Base-by-base conservation (phyloP, 2,888 invertebrate genomes). In the Leptothorax acervorum region DNA sequence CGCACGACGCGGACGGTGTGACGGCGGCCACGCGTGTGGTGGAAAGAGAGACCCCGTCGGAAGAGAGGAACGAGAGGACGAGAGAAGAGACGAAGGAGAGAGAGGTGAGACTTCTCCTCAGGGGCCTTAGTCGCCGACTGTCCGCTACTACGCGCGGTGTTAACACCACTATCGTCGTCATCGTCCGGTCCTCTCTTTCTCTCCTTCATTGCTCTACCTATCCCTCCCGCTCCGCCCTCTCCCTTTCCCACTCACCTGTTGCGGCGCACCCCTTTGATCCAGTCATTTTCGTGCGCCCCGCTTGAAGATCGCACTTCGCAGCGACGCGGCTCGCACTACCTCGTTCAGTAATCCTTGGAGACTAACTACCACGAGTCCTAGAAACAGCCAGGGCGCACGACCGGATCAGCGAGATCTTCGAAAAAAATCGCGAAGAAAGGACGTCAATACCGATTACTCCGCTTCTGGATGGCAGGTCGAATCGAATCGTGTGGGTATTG, bases 111-210 rank as follows among this genome's bases (percentile, higher is more conserved):
- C 91, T 91, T 79, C 91, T 91, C 91, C 90, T 91, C 89, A 87
- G 79, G 92, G 89, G 90, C 90, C 90, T 91, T 92, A 92, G 91
- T 92, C 89, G 90, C 90, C 89, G 93, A 92, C 91, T 92, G 93
- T 93, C 92, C 92, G 93, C 93, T 93, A 91, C 92, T 91, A 92
- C 90, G 92, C 90, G 89, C 92, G 90, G 91, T 92, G 88, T 90
- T 91, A 66, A 92, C 91, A 89, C 87, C 90, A 89, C 86, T 88
- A 88, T 87, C 87, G 83, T 86, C 91, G 88, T 91, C 78, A 83
- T 86, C 83, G 63, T 65, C 75, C 76, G 35, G 18, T 53, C 55
- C 65, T 85, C 71, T 68, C 65, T 87, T 75, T 85, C 86, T 88
- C 85, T 84, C 81, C 57, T 57, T 78, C 51, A 18, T 73, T 73